Percentiles rank a stretch among this genome's conserved stretches.
Evolutionary conservation across 1,140 invertebrate genomes (phyloP).

Genomic region (Aplysia californica): DNA sequence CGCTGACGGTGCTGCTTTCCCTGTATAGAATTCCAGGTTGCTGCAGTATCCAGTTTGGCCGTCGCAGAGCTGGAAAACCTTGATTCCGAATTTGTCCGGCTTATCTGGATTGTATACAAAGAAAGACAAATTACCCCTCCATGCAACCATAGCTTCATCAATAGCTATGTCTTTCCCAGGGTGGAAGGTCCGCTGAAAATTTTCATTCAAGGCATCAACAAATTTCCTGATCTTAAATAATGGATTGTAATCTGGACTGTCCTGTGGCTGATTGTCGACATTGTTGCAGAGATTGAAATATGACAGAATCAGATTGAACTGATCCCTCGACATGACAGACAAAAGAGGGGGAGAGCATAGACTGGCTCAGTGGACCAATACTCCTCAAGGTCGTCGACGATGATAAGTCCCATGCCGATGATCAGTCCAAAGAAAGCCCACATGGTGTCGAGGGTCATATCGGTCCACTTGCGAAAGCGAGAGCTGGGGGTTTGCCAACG

Average conservation of each 20-base stretch:
- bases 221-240: not conserved
- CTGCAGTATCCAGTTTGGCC: slow-evolving; percentile 9
- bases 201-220: not conserved
- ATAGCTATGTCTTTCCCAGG: slow-evolving; percentile 25
- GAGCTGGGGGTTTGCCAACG: not conserved
- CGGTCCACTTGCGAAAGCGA: not conserved
- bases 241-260: not conserved
- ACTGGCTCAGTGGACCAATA: not conserved
- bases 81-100: slow-evolving; percentile 36
- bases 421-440: not conserved
- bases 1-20: not conserved
- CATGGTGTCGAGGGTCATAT: not conserved
- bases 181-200: not conserved
- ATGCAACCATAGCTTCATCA: slow-evolving; percentile 33
- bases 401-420: not conserved
- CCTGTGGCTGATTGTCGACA: not conserved
- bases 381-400: not conserved
- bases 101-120: slow-evolving; percentile 34
- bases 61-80: slow-evolving; percentile 18
- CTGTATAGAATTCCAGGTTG: slow-evolving; percentile 21
- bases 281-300: not conserved
- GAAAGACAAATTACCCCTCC: slow-evolving; percentile 16
- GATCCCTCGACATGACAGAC: not conserved
- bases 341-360: not conserved
- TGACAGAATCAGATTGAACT: not conserved